Base-by-base conservation (phyloP, 53 echinoderm and acorn worm genomes). In the Zoroaster sp. region DNA sequence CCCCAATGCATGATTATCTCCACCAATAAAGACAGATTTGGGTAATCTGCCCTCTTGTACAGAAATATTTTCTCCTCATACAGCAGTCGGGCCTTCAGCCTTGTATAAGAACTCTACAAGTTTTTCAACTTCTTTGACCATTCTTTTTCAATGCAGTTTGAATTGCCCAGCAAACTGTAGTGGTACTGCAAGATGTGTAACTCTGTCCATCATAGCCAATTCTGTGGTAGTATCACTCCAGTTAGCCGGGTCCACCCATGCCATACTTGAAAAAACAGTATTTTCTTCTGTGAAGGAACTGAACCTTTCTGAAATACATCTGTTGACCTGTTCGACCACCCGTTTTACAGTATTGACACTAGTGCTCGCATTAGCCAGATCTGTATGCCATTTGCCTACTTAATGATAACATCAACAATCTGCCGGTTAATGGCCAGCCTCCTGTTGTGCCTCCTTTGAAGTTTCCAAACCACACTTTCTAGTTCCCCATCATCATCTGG, bases 231-330 rank as follows among this genome's bases (percentile, higher is more conserved):
- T 11, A n/a, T 88, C 32, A 39, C 73, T 75, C 88, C 92, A 91
- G 65, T 91, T 91, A 40, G 92, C 92, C 25, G 91, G 91, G 68
- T 91, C 66, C 65, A 91, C 9, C 79, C 91, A 91, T 6, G 63
- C 39, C 87, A 91, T 91, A 30, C 77, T 75, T 23, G 75, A 41
- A 66, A 76, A 91, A 49, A 91, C 35, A n/a, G n/a, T n/a, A 13
- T 46, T 69, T 10, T 72, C 72, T 69, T 70, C 63, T 35, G 7
- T 91, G 71, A 87, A 73, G 17, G 91, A 91, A 21, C 65, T 55
- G 36, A 91, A 91, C 8, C 87, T 53, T 30, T 91, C 46, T 44
- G 75, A 69, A 15, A 87, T 34, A 44, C 87, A 87, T 14, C 39
- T 11, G 33, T 12, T 66, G 45, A 91, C 14, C 31, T 66, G 74